These are phyloP conservation scores for Peromyscus maniculatus DNA, from an alignment of 2,113 vertebrate genomes.

Conservation along the genomic window DNA sequence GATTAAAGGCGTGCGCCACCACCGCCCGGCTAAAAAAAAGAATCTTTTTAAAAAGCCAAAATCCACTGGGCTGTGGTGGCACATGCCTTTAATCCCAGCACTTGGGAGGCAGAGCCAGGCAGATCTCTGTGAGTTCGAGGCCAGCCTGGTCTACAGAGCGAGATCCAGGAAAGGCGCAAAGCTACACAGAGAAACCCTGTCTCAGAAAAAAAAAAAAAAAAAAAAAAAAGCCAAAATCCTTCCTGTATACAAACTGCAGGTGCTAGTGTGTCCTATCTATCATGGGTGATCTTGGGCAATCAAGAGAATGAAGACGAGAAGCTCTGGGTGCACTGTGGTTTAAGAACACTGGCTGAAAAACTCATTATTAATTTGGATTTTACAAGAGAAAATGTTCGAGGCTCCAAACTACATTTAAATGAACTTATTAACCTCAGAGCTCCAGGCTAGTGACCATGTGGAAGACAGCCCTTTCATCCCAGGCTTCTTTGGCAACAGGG, in stretches of 20 bases:
- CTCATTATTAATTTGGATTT: background rate
- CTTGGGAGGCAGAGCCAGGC: no score
- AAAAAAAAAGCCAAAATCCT: background rate
- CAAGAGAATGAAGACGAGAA: background rate
- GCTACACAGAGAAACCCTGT: no score
- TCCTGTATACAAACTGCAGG: background rate
- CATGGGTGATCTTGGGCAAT: background rate
- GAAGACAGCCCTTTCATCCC: background rate
- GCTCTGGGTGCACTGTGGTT: background rate
- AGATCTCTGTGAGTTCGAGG: no score
- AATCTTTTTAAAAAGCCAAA: background rate
- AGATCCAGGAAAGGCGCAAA: no score
- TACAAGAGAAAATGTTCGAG: background rate
- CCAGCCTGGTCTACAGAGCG: no score
- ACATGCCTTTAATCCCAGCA: no score
- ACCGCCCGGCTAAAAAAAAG: background rate
- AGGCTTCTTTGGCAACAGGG: background rate
- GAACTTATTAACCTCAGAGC: background rate
- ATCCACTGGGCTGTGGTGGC: no score
- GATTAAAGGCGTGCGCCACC: no score
- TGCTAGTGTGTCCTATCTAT: background rate
- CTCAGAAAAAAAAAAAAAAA: no score
- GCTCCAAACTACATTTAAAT: background rate
- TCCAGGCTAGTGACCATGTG: background rate
- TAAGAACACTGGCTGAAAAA: conserved; percentile 9